These are phyloP conservation scores for Protodeltote pygarga DNA, from an alignment of 2,888 invertebrate genomes.

Conservation along the genomic window DNA sequence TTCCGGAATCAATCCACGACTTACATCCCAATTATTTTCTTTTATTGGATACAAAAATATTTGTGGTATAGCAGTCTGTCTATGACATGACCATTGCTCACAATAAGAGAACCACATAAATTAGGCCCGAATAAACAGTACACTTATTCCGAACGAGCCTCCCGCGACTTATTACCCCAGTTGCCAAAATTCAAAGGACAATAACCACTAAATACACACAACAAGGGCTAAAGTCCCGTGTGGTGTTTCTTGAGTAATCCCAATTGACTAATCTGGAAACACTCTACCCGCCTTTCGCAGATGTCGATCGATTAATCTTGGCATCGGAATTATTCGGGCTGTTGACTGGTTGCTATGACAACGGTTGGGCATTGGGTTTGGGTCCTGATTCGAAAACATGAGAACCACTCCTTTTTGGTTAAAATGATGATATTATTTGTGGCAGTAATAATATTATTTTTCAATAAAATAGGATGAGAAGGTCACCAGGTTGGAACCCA, in stretches of 20 bases:
- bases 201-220: constrained; percentile 29
- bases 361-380: constrained; percentile 43
- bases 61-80: constrained; percentile 34
- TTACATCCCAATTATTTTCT: constrained; percentile 30
- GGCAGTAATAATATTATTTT: no score
- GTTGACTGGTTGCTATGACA: constrained; percentile 69
- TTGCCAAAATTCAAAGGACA: constrained; percentile 21
- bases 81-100: constrained; percentile 52
- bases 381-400: constrained; percentile 20
- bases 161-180: constrained; percentile 53
- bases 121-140: constrained; percentile 63
- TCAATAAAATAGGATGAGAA: no score
- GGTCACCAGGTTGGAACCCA: no score
- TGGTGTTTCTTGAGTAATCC: constrained; percentile 57
- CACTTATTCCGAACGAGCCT: constrained; percentile 54
- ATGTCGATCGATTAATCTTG: constrained; percentile 81
- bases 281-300: constrained; percentile 74
- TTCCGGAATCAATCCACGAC: constrained; percentile 35
- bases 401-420: no score
- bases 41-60: constrained; percentile 32
- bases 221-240: constrained; percentile 45
- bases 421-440: no score
- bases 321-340: constrained; percentile 72
- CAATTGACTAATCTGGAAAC: constrained; percentile 79
- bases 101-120: constrained; percentile 61